Conservation (phyloP, 2,113 vertebrate genomes). For the Paradoxurus hermaphroditus region DNA sequence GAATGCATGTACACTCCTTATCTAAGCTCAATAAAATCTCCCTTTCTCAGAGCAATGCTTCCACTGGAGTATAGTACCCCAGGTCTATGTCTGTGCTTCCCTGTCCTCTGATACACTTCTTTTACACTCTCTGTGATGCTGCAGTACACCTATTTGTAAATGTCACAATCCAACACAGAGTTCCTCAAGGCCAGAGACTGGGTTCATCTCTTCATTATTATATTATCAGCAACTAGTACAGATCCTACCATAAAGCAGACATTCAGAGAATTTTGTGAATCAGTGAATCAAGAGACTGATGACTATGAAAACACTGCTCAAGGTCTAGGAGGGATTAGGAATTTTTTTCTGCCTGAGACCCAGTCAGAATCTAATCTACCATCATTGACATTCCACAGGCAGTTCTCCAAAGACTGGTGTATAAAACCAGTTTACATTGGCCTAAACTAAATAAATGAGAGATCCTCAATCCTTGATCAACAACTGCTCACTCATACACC, state of each 20-base stretch:
- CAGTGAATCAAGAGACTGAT: neutral
- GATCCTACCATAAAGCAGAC: neutral
- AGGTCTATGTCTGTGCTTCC: neutral
- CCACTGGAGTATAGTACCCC: neutral
- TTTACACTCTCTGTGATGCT: neutral
- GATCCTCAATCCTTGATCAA: neutral
- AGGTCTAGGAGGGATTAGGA: neutral
- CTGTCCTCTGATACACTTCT: neutral
- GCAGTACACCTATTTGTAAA: neutral
- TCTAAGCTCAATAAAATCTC: neutral
- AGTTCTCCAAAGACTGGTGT: neutral
- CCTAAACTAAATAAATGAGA: neutral
- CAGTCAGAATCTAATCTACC: neutral
- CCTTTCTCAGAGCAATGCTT: slow-evolving; percentile 7
- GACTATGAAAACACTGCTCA: neutral
- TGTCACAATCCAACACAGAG: neutral
- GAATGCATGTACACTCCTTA: neutral
- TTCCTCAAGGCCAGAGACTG: neutral
- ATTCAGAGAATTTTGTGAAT: neutral
- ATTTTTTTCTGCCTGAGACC: neutral
- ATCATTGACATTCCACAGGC: neutral
- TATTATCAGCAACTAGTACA: neutral
- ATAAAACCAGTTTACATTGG: neutral
- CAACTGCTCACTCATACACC: neutral
- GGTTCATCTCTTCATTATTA: neutral